Conservation (phyloP, 2,888 invertebrate genomes). For the Caenorhabditis wallacei region DNA sequence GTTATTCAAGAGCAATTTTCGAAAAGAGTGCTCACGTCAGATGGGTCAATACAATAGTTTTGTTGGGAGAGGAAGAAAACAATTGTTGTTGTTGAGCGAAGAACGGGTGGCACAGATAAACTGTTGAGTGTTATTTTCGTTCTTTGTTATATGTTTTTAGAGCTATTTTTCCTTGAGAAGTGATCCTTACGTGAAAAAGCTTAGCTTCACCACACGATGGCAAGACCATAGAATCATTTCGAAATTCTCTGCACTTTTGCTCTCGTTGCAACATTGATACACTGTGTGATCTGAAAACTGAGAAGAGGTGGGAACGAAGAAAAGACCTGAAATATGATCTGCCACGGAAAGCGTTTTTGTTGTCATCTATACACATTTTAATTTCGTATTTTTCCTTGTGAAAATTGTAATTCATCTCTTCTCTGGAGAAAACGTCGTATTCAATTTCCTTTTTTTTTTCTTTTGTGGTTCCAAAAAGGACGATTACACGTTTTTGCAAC, state of each 20-base stretch:
- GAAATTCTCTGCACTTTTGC: slow-evolving; percentile 38
- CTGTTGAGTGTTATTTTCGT: background rate
- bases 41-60: slow-evolving; percentile 38
- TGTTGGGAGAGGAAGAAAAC: background rate
- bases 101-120: slow-evolving; percentile 8
- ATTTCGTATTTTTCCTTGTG: slow-evolving; percentile 51
- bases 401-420: slow-evolving; percentile 56
- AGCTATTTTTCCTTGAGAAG: background rate
- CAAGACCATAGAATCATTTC: background rate
- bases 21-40: slow-evolving; percentile 52
- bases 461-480: background rate
- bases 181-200: too few relatives aligned
- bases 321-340: slow-evolving; percentile 39
- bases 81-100: slow-evolving; percentile 19
- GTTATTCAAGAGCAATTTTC: slow-evolving; percentile 54
- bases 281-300: slow-evolving; percentile 56
- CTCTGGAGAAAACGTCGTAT: slow-evolving; percentile 37
- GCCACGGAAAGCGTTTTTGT: slow-evolving; percentile 23
- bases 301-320: slow-evolving; percentile 31
- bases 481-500: slow-evolving; percentile 57
- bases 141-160: background rate
- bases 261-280: slow-evolving; percentile 39
- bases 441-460: slow-evolving; percentile 50
- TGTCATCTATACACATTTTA: slow-evolving; percentile 45
- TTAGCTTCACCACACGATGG: too few relatives aligned